phyloP scores from a whole-genome alignment of 2,888 invertebrate genomes.

The Stegophylla sp. region DNA sequence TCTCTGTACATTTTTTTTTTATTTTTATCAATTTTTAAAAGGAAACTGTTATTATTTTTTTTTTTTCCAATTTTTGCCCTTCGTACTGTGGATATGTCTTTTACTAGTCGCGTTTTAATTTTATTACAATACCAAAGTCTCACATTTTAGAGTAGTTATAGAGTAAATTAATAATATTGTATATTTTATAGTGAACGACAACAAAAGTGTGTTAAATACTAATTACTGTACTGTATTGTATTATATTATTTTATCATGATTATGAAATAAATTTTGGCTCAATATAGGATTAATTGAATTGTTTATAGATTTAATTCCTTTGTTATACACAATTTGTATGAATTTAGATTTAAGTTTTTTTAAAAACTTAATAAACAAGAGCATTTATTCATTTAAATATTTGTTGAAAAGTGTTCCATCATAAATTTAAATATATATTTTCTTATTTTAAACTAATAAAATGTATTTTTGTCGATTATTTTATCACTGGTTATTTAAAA shows the following conservation, averaged over 20 bases:
- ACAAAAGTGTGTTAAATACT: slow-evolving; percentile 5
- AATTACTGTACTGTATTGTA: slow-evolving; percentile 19
- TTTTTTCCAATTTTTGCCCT: neutral
- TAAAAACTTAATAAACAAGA: neutral
- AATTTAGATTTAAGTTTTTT: slow-evolving; percentile 3
- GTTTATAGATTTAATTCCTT: slow-evolving; percentile 7
- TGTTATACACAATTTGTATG: slow-evolving; percentile 16
- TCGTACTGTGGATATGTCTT: neutral
- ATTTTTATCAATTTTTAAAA: neutral
- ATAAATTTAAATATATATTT: slow-evolving; percentile 10
- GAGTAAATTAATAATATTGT: neutral
- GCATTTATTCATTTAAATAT: neutral
- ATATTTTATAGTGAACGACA: neutral
- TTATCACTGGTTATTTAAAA: neutral
- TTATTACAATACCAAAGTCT: slow-evolving; percentile 1
- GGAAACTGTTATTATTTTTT: neutral
- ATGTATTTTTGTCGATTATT: neutral
- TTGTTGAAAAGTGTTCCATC: slow-evolving; percentile 3
- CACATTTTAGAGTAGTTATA: slow-evolving; percentile 9
- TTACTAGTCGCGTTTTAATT: slow-evolving; percentile 3
- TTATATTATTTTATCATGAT: slow-evolving; percentile 5
- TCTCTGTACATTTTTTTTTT: neutral
- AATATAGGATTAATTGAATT: slow-evolving; percentile 39
- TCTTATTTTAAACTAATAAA: neutral
- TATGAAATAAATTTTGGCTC: slow-evolving; percentile 37